Evolutionary conservation across 2,888 invertebrate genomes (phyloP).

Genomic region (Spilarctia lutea): DNA sequence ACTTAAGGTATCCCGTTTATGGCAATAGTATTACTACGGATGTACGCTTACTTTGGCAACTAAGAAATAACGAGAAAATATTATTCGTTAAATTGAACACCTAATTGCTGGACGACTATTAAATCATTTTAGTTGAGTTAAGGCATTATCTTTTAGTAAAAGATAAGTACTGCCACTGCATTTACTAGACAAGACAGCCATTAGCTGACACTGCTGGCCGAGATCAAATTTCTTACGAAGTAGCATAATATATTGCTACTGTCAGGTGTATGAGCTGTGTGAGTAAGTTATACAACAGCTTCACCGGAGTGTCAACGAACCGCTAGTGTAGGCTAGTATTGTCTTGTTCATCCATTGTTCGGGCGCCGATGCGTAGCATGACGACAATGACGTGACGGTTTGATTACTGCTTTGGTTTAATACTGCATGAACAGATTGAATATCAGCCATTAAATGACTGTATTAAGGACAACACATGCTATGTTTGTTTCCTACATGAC

Average conservation of each 20-base stretch:
- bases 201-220: no score
- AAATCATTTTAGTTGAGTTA: no score
- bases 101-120: no score
- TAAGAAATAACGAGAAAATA: no score
- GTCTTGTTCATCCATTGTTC: constrained; percentile 9
- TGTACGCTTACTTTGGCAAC: neutral
- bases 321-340: constrained; percentile 4
- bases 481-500: neutral
- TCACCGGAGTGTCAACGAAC: constrained; percentile 7
- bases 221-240: neutral
- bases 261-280: neutral
- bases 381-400: neutral
- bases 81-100: no score
- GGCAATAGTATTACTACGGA: neutral
- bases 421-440: no score
- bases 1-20: no score
- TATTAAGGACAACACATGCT: no score
- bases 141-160: no score
- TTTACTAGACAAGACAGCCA: no score
- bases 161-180: no score
- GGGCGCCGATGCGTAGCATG: neutral
- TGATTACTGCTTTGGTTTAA: neutral
- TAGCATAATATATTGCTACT: neutral
- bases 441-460: neutral
- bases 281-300: neutral